A percentile compares a stretch with the other conserved stretches of the same genome.
Conservation (phyloP, 2,888 invertebrate genomes). For the Mayetiola destructor region DNA sequence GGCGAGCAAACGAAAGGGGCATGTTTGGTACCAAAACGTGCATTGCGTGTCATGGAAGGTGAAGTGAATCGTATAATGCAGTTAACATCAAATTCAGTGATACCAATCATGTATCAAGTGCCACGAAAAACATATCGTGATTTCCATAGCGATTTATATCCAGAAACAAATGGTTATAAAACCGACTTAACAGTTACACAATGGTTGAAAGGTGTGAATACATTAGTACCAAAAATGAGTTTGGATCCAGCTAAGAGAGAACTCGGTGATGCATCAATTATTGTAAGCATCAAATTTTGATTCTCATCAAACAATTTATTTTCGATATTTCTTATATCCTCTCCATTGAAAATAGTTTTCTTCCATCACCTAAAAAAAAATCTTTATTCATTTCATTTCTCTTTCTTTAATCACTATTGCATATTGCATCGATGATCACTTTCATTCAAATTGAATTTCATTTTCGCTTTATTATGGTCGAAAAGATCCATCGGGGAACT, state of each 20-base stretch:
- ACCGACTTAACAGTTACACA: slow-evolving; percentile 65
- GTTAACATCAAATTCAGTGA: slow-evolving; percentile 68
- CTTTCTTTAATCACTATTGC: background rate
- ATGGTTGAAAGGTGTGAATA: slow-evolving; percentile 68
- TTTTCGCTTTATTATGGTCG: background rate
- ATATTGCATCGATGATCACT: background rate
- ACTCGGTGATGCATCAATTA: slow-evolving; percentile 44
- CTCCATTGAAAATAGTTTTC: too few relatives aligned
- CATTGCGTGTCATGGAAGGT: slow-evolving; percentile 89
- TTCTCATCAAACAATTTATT: background rate
- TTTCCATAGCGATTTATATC: slow-evolving; percentile 87
- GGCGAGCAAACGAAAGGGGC: slow-evolving; percentile 94
- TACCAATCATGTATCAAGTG: slow-evolving; percentile 90
- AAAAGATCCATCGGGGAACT: slow-evolving; percentile 33
- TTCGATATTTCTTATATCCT: background rate
- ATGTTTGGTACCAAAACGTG: slow-evolving; percentile 80
- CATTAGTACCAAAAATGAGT: slow-evolving; percentile 64
- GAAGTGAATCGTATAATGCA: slow-evolving; percentile 87
- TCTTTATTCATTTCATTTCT: slow-evolving; percentile 5
- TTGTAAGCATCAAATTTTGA: slow-evolving; percentile 36
- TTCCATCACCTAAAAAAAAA: too few relatives aligned
- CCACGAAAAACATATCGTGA: slow-evolving; percentile 87
- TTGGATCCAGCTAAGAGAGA: slow-evolving; percentile 64
- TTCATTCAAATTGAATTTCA: background rate
- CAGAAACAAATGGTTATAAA: slow-evolving; percentile 69